phyloP scores from a whole-genome alignment of 2,797 vertebrate species.

The Mergus octosetaceus region DNA sequence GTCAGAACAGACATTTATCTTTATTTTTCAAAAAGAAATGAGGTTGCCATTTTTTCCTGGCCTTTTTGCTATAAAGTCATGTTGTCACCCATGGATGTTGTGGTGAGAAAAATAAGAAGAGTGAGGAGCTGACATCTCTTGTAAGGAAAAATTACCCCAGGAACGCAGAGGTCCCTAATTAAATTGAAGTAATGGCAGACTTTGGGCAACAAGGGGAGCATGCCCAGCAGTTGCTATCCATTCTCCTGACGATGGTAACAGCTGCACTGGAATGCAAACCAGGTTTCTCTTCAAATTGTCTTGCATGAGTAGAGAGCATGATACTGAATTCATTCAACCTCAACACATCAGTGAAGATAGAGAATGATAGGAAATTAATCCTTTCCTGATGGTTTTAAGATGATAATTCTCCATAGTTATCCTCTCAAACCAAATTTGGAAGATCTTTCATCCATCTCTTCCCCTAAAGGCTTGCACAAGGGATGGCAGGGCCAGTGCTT shows the following conservation, averaged over 20 bases:
- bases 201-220: not conserved
- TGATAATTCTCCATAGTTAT: not conserved
- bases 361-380: not conserved
- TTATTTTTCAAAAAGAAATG: not conserved
- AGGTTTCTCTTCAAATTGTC: not conserved
- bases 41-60: not conserved
- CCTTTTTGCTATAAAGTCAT: not conserved
- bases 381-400: conserved; percentile 5
- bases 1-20: not conserved
- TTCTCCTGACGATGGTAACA: conserved; percentile 7
- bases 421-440: not conserved
- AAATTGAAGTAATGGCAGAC: not conserved
- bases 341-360: not conserved
- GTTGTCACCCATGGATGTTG: not conserved
- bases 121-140: not conserved
- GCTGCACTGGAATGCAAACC: not conserved
- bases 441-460: not conserved
- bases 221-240: not conserved
- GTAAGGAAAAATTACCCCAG: not conserved
- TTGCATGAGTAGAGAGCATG: not conserved
- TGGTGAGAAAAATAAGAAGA: not conserved
- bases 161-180: not conserved
- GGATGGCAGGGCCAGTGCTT: not conserved
- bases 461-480: not conserved
- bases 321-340: not conserved